phyloP scores from a whole-genome alignment of 2,888 invertebrate species.

The Meteorus cinctellus region DNA sequence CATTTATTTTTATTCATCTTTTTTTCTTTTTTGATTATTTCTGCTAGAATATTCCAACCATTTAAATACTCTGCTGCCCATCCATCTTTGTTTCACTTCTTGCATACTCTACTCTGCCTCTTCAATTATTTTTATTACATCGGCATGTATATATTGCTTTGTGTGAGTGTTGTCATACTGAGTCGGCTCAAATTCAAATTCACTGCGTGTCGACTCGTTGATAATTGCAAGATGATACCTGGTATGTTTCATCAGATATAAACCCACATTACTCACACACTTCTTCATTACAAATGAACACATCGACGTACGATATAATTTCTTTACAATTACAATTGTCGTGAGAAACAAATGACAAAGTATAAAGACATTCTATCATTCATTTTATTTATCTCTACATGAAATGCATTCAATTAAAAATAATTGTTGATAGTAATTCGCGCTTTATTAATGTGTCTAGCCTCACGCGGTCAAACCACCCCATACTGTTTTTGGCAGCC shows the following conservation, averaged over 20 bases:
- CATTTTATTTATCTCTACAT: background rate
- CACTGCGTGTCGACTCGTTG: constrained; percentile 35
- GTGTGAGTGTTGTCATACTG: constrained; percentile 27
- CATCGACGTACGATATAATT: background rate
- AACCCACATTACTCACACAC: constrained; percentile 9
- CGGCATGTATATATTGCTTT: background rate
- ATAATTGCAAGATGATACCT: constrained; percentile 45
- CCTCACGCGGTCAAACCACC: background rate
- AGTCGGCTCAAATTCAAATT: constrained; percentile 42
- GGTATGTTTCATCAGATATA: constrained; percentile 40
- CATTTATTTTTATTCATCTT: background rate
- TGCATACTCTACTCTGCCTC: background rate
- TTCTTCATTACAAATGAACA: background rate
- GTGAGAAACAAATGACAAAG: background rate
- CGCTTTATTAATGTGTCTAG: background rate
- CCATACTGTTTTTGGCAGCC: constrained; percentile 3
- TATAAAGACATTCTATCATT: background rate
- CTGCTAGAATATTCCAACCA: background rate
- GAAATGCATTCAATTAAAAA: background rate
- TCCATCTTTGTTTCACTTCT: constrained; percentile 19
- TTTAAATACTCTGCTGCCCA: constrained; percentile 17
- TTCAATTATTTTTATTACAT: constrained; percentile 24
- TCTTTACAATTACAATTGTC: background rate
- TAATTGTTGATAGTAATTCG: background rate
- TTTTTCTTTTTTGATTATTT: background rate